A percentile compares a stretch with the other conserved stretches of the same genome.
Evolutionary conservation across 2,797 vertebrate species (phyloP).

Genomic region (Graptemys geographica): DNA sequence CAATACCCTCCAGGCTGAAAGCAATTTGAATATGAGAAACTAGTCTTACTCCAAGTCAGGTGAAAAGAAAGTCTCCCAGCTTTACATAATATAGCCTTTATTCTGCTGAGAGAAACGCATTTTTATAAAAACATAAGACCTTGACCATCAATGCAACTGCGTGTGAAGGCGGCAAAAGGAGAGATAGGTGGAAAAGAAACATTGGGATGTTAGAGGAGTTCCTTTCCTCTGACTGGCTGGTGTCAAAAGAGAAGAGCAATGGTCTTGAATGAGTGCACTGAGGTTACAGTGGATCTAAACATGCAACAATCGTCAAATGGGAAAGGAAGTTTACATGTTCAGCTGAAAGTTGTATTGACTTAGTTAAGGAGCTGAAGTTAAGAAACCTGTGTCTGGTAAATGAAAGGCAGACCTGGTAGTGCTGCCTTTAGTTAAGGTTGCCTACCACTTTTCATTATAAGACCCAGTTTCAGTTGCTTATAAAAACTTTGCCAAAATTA

Average conservation of each 20-base stretch:
- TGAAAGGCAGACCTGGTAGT: background rate
- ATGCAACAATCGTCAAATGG: background rate
- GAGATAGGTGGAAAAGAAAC: background rate
- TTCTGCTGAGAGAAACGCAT: background rate
- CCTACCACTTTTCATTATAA: background rate
- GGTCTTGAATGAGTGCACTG: background rate
- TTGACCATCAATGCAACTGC: background rate
- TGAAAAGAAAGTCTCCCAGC: background rate
- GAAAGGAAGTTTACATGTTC: background rate
- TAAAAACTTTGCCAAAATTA: background rate
- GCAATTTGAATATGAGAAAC: background rate
- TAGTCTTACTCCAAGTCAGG: background rate
- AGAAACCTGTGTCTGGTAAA: background rate
- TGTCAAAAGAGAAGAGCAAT: background rate
- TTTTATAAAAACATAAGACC: background rate
- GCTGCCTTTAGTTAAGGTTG: background rate
- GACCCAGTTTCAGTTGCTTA: background rate
- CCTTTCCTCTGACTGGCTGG: background rate
- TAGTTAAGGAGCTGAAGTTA: background rate
- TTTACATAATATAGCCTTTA: background rate
- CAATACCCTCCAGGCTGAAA: background rate
- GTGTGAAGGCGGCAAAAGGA: background rate
- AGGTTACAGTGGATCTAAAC: background rate
- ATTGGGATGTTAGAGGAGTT: background rate
- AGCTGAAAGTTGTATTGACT: background rate